Evolutionary conservation across 2,113 vertebrate genomes (phyloP).

Genomic region (Pagrus major): DNA sequence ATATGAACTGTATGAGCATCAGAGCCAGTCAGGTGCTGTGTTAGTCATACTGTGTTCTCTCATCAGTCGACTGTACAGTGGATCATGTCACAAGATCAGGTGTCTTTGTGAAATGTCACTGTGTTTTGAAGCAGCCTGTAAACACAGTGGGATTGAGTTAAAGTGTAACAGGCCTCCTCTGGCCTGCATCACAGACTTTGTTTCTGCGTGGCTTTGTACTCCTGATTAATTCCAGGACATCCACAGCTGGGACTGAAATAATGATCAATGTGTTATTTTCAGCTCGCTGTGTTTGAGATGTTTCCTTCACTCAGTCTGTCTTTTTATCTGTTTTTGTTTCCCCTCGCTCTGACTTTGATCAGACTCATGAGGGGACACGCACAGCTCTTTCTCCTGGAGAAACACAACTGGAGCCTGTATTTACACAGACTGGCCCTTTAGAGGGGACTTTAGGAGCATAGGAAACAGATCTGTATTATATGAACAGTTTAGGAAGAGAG

Average conservation of each 20-base stretch:
- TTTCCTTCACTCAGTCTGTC: conserved; percentile 20
- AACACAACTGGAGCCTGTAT: conserved; percentile 1
- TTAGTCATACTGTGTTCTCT: background rate
- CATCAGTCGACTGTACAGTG: background rate
- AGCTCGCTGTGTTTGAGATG: conserved; percentile 10
- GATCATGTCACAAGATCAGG: background rate
- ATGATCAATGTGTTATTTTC: conserved; percentile 43
- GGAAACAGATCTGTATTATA: background rate
- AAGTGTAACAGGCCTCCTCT: background rate
- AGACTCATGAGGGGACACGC: conserved; percentile 12
- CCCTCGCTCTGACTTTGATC: conserved; percentile 32
- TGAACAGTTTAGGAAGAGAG: background rate
- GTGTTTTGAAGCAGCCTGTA: conserved; percentile 7
- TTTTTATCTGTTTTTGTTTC: conserved; percentile 41
- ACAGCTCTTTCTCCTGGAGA: background rate
- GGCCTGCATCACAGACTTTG: conserved; percentile 16
- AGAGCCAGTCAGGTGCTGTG: background rate
- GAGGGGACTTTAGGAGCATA: background rate
- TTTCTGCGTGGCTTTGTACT: conserved; percentile 39
- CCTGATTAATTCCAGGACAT: conserved; percentile 44
- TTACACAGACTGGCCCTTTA: background rate
- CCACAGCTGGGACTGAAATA: conserved; percentile 33
- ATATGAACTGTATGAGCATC: background rate
- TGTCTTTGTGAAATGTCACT: conserved; percentile 9
- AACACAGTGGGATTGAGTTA: background rate